phyloP scores from a whole-genome alignment of 2,888 invertebrate species.

The Mythimna pallens region DNA sequence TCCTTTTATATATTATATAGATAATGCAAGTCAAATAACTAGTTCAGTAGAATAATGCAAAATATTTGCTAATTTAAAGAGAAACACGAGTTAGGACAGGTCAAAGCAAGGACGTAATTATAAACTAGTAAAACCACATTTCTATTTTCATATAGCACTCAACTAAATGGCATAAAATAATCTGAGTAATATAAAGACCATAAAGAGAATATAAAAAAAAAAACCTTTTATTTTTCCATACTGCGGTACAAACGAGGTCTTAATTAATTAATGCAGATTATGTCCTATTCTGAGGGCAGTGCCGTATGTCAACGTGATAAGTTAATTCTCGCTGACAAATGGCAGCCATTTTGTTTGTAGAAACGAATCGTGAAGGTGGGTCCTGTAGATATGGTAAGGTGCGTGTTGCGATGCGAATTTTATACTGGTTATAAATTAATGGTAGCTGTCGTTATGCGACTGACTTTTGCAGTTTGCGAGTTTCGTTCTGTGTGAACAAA shows the following conservation, averaged over 20 bases:
- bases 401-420: constrained; percentile 47
- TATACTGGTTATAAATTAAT: constrained; percentile 41
- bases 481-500: neutral
- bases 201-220: constrained; percentile 32
- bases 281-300: constrained; percentile 60
- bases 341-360: constrained; percentile 52
- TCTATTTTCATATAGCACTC: constrained; percentile 30
- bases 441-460: constrained; percentile 1
- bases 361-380: constrained; percentile 34
- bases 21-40: neutral
- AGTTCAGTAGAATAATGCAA: neutral
- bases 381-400: constrained; percentile 44
- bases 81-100: neutral
- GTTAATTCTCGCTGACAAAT: constrained; percentile 64
- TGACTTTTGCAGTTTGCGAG: constrained; percentile 25
- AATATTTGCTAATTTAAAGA: neutral
- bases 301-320: constrained; percentile 67
- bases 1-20: too few relatives aligned
- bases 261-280: constrained; percentile 71
- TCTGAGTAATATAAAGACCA: constrained; percentile 29
- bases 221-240: constrained; percentile 42
- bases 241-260: constrained; percentile 52
- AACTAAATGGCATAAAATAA: constrained; percentile 39
- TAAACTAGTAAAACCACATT: constrained; percentile 2
- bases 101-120: constrained; percentile 1